Conservation (phyloP, 30 jellyfish, hydroid and myxozoan genomes). For the Nemopilema nomurai region DNA sequence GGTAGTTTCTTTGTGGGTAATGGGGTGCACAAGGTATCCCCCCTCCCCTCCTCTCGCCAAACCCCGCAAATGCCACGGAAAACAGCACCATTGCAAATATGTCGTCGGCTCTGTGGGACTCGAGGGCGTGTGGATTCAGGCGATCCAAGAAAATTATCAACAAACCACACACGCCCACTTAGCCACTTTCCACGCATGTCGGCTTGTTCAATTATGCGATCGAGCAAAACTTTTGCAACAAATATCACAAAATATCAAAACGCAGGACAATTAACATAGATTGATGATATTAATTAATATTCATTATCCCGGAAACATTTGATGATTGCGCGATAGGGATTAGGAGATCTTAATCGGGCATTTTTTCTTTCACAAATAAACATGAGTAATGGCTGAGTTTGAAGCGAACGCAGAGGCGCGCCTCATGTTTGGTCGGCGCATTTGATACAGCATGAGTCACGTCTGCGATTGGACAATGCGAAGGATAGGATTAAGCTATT, state of each 20-base stretch:
- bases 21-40: too few species aligned
- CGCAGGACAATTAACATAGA: neutral
- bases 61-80: too few species aligned
- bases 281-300: slow-evolving; percentile 8
- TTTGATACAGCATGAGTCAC: slow-evolving; percentile 40
- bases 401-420: slow-evolving; percentile 50
- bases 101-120: neutral
- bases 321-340: slow-evolving; percentile 31
- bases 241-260: neutral
- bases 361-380: slow-evolving; percentile 29
- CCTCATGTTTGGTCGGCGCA: slow-evolving; percentile 51
- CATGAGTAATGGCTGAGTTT: slow-evolving; percentile 58
- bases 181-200: slow-evolving; percentile 37
- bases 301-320: slow-evolving; percentile 56
- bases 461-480: slow-evolving; percentile 48
- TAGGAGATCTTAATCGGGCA: neutral
- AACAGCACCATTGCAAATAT: neutral
- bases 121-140: slow-evolving; percentile 41
- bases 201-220: neutral
- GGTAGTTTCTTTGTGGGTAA: too few species aligned
- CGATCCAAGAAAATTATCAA: slow-evolving; percentile 26
- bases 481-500: slow-evolving; percentile 22
- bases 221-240: neutral
- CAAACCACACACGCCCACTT: slow-evolving; percentile 46
- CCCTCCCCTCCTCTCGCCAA: too few species aligned